phyloP scores from a whole-genome alignment of 2,113 vertebrate genomes.

The Pelodiscus sinensis region DNA sequence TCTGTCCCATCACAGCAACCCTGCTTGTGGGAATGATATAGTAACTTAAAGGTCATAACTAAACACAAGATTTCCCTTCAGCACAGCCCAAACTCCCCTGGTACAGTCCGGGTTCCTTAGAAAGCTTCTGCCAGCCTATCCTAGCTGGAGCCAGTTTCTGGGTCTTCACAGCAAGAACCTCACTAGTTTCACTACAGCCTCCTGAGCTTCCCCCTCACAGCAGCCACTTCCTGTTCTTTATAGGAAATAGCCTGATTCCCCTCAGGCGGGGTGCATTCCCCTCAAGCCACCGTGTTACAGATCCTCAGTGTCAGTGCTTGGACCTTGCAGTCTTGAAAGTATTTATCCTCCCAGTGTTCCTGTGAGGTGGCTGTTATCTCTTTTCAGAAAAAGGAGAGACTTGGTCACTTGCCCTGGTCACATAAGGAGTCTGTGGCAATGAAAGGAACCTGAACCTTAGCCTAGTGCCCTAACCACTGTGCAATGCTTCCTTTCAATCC shows the following conservation, averaged over 20 bases:
- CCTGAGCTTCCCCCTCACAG: neutral
- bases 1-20: neutral
- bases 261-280: neutral
- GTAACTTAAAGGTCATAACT: neutral
- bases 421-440: neutral
- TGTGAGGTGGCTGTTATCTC: neutral
- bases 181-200: neutral
- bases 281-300: neutral
- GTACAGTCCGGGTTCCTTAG: neutral
- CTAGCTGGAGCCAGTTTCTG: neutral
- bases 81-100: neutral
- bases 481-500: neutral
- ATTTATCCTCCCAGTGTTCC: neutral
- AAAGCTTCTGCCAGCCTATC: neutral
- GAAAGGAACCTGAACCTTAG: neutral
- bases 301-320: neutral
- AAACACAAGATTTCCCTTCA: neutral
- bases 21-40: neutral
- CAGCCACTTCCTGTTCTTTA: too few species aligned
- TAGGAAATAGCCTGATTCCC: too few species aligned
- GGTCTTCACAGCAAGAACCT: neutral
- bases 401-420: neutral
- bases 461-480: neutral
- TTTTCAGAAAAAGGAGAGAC: neutral
- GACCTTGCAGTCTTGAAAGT: neutral